These are phyloP conservation scores for Megalonaias nervosa DNA, from an alignment of 1,140 invertebrate genomes.

Conservation along the genomic window DNA sequence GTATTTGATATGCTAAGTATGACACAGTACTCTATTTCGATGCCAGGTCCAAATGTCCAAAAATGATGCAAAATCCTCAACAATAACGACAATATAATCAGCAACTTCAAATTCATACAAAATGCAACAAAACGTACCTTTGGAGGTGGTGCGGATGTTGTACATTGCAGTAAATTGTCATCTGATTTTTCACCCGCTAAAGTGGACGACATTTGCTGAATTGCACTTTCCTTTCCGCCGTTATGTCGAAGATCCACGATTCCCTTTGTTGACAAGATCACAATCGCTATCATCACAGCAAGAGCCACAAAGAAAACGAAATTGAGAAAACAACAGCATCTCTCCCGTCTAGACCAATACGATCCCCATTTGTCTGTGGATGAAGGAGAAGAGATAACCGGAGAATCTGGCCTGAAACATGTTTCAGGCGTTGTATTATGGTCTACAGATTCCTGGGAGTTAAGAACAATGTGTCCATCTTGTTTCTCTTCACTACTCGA, in stretches of 20 bases:
- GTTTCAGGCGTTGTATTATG: not conserved
- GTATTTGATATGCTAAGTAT: too few species aligned
- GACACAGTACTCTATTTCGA: too few species aligned
- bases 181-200: too few species aligned
- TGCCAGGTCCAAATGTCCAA: too few species aligned
- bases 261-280: slow-evolving; percentile 17
- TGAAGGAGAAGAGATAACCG: slow-evolving; percentile 2
- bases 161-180: too few species aligned
- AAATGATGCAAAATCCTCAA: too few species aligned
- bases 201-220: too few species aligned
- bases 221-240: not conserved
- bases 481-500: slow-evolving; percentile 3
- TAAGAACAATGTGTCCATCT: slow-evolving; percentile 1
- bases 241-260: not conserved
- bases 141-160: too few species aligned
- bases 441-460: slow-evolving; percentile 5
- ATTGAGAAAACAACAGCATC: slow-evolving; percentile 30
- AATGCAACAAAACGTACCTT: too few species aligned
- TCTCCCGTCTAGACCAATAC: slow-evolving; percentile 26
- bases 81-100: too few species aligned
- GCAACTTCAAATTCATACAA: too few species aligned
- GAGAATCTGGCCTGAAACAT: not conserved
- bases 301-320: slow-evolving; percentile 13
- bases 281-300: slow-evolving; percentile 12
- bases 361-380: slow-evolving; percentile 24